Evolutionary conservation across 2,888 invertebrate genomes (phyloP), one percentile per base, ranked within the genome.

Genomic region (Gastracanthus pulcherrimus): DNA sequence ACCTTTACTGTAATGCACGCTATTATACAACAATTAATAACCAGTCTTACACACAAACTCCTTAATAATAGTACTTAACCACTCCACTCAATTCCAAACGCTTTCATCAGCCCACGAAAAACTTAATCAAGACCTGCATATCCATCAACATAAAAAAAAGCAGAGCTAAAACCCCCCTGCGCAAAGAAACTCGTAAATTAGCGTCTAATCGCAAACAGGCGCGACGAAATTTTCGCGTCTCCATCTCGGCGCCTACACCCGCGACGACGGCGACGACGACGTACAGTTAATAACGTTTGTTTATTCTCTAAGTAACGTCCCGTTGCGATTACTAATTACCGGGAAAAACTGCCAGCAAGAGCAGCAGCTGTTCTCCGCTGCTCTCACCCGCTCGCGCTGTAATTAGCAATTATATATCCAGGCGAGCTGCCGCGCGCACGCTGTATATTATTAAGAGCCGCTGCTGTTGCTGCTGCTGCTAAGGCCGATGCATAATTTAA

Each of bases 201-300:
- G n/a, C n/a, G n/a, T n/a, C n/a, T n/a, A n/a, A n/a, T n/a, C n/a
- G 45, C 45, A 45, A 45, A 45, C n/a, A n/a, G 45, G 13, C 45
- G 45, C 45, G 23, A 11, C 55, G 55, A 55, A 23, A 55, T 26
- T 5, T 19, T 16, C 13, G 62, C 62, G n/a, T n/a, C n/a, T n/a
- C n/a, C 16, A 45, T n/a, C 48, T 48, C n/a, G n/a, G 7, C 7
- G 2, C 9, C 7, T 34, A 19, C 11, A 2, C 62, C 7, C 36
- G 45, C 13, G n/a, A 0, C 45, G 23, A 38, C 26, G 19, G 16
- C 16, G 31, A n/a, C n/a, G 31, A 60, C n/a, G n/a, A 45, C 70
- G 45, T 74, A 79, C 80, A 76, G 80, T 80, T 80, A 80, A 80
- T 80, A 76, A 70, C 70, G 80, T 64, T 76, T 64, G 79, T 77